phyloP scores from a whole-genome alignment of 2,888 invertebrate species.

The Synergus gifuensis region DNA sequence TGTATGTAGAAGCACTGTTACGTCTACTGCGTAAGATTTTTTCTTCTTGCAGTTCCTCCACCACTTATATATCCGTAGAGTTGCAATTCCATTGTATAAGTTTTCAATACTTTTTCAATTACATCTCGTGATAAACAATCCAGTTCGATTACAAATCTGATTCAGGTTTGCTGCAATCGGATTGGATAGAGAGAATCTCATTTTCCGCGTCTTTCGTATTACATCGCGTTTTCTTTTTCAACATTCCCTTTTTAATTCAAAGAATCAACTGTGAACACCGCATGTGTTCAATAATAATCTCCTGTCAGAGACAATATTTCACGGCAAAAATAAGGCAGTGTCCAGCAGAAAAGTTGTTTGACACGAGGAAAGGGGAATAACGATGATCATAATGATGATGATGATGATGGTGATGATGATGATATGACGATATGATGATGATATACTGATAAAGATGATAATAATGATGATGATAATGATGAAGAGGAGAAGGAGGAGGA shows the following conservation, averaged over 20 bases:
- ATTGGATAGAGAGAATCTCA: neutral
- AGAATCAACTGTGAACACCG: neutral
- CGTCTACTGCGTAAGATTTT: constrained; percentile 37
- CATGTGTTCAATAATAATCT: neutral
- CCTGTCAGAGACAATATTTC: constrained; percentile 18
- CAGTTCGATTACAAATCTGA: constrained; percentile 6
- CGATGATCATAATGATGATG: neutral
- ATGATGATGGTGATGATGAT: too few relatives aligned
- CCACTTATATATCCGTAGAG: constrained; percentile 40
- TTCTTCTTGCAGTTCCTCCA: constrained; percentile 41
- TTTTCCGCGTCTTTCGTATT: constrained; percentile 13
- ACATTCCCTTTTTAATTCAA: neutral
- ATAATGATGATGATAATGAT: neutral
- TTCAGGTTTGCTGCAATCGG: neutral
- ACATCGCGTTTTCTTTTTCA: constrained; percentile 26
- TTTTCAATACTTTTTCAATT: constrained; percentile 37
- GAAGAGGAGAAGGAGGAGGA: neutral
- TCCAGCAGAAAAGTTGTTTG: constrained; percentile 5
- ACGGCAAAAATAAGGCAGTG: neutral
- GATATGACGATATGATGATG: too few relatives aligned
- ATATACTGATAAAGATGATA: neutral
- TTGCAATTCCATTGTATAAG: constrained; percentile 38
- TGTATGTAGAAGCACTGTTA: constrained; percentile 40
- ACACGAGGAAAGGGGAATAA: constrained; percentile 12
- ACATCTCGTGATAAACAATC: constrained; percentile 12